A percentile compares a stretch with the other conserved stretches of the same genome.
Conservation (phyloP, 1,140 invertebrate species). For the Leptinotarsa texana region DNA sequence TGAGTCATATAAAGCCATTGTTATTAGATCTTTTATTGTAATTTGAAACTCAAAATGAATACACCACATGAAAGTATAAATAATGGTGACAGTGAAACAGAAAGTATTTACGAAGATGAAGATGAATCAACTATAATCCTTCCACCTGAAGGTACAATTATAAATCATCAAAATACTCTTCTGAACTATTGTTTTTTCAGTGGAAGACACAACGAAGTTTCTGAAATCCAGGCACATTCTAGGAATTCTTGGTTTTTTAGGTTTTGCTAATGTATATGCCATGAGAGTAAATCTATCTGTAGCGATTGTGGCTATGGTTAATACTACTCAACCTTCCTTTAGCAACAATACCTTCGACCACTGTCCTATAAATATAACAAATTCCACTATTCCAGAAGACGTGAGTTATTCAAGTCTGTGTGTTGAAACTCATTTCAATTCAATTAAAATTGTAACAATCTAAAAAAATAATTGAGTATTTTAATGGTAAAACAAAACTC, state of each 20-base stretch:
- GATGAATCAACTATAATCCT: conserved; percentile 53
- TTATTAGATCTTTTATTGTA: conserved; percentile 3
- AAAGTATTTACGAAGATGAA: conserved; percentile 51
- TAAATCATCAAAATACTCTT: conserved; percentile 1
- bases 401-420: conserved; percentile 38
- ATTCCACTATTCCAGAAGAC: conserved; percentile 63
- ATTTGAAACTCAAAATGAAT: conserved; percentile 27
- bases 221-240: conserved; percentile 75
- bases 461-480: too few species aligned
- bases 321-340: conserved; percentile 66
- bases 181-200: conserved; percentile 51
- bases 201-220: conserved; percentile 66
- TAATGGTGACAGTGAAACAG: conserved; percentile 46
- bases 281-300: conserved; percentile 92
- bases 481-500: too few species aligned
- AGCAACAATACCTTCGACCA: conserved; percentile 65
- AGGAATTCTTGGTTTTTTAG: conserved; percentile 77
- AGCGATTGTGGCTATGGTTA: conserved; percentile 93
- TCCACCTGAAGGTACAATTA: conserved; percentile 50
- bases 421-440: not conserved
- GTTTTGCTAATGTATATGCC: conserved; percentile 84
- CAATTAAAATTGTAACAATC: too few species aligned
- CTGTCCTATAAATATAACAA: conserved; percentile 61
- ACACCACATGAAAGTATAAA: conserved; percentile 31
- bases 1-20: conserved; percentile 12